Evolutionary conservation across 92 coral and sea anemone genomes (phyloP), one percentile per base, ranked within the genome.

Genomic region (Porites rus): DNA sequence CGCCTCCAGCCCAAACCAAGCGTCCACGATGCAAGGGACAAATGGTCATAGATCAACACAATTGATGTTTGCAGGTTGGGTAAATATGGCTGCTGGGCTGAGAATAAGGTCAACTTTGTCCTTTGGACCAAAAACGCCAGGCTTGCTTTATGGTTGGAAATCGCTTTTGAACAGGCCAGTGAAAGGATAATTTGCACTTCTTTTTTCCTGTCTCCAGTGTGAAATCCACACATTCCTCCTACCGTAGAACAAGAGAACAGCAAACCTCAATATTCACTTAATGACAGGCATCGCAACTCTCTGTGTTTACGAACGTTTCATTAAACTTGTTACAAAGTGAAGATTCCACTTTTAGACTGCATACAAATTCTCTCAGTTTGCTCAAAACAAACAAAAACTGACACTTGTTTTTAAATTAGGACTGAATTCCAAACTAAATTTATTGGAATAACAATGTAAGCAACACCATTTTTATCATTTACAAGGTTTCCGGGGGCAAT

Each of bases 11-110:
- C 88, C 53, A 79, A 58, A 62, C 92, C 92, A 76, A 87, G 96
- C 51, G 86, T 88, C 61, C 75, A 31, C 94, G 90, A 83, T 93
- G 96, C 51, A 80, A 56, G 25, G 92, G 96, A 73, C 92, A 93
- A 13, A 90, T 93, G 20, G 87, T 93, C 92, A 93, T 84, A 20
- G 87, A 72, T 56, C 66, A 24, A 24, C 25, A 24, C 25, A 24
- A 24, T 59, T 59, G 43, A 87, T 59, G 82, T 78, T 74, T n/a
- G 68, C 77, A 63, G 93, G 69, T 22, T 10, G 18, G 17, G 38
- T 78, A 68, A 93, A 93, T 59, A 87, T 50, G 25, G 84, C 91
- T 21, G 92, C 93, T 64, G 72, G 69, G 54, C 75, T 71, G 51
- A 88, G 74, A 69, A 88, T 88, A 51, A 88, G 86, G 17, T 88